phyloP scores from a whole-genome alignment of 1,140 invertebrate species.

The Leguminivora glycinivorella region DNA sequence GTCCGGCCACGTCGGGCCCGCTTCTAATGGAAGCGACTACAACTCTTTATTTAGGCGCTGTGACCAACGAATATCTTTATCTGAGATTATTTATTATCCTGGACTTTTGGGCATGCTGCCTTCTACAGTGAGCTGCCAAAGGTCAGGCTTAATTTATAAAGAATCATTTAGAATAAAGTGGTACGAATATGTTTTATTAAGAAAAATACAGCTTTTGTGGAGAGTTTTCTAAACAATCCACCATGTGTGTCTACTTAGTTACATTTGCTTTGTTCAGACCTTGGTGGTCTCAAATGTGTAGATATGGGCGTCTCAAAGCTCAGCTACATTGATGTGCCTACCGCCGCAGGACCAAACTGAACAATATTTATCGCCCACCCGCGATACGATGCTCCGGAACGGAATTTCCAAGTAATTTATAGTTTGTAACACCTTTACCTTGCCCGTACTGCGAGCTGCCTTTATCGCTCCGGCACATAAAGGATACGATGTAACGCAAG shows the following conservation, averaged over 20 bases:
- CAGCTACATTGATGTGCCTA: conserved; percentile 56
- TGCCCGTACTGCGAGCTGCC: conserved; percentile 32
- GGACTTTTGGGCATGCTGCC: not conserved
- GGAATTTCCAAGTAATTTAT: conserved; percentile 70
- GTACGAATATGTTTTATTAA: too few species aligned
- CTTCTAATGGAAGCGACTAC: conserved; percentile 8
- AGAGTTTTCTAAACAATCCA: too few species aligned
- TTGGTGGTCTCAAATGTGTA: not conserved
- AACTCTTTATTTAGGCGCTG: conserved; percentile 11
- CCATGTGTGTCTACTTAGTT: not conserved
- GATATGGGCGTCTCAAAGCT: not conserved
- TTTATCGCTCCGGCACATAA: conserved; percentile 19
- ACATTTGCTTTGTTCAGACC: not conserved
- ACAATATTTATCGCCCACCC: conserved; percentile 66
- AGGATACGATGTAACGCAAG: not conserved
- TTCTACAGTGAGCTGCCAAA: too few species aligned
- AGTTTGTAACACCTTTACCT: conserved; percentile 58
- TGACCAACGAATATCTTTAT: conserved; percentile 2
- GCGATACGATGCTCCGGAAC: conserved; percentile 52
- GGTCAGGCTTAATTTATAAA: too few species aligned
- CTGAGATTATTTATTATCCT: not conserved
- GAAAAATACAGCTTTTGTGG: too few species aligned
- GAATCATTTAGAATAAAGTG: too few species aligned
- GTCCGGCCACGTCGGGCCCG: conserved; percentile 22
- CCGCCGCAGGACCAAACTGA: conserved; percentile 63